Base-by-base conservation (phyloP, 2,797 vertebrate species). In the Bufotes viridis region DNA sequence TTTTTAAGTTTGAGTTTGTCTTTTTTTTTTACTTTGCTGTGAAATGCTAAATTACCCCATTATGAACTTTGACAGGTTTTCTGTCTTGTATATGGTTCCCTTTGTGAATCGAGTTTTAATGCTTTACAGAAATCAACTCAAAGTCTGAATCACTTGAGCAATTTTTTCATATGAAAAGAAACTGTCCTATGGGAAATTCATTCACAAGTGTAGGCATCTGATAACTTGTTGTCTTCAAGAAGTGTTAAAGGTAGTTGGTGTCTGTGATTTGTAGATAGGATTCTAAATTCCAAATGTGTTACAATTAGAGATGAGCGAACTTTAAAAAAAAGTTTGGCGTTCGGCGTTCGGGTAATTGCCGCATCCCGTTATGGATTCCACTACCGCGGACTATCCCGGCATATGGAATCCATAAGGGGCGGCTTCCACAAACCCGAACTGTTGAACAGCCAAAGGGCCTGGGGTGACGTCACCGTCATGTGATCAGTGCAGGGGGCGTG, bases 61-160 rank as follows among this genome's bases (percentile, higher is more conserved):
- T 83, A 8, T 6, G 3, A 57, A 34, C 72, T 83, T 58, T 74
- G 53, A 58, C 82, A 83, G 7, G 18, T 58, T 83, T 74, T 34
- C 12, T 34, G 29, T 83, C 67, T 29, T 70, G 24, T 70, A 74
- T 60, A 58, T 2, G 26, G 26, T 74, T 75, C 15, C 14, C 29
- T 75, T 70, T 74, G 69, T 60, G 69, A 81, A 74, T 74, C 55
- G 26, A 84, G 26, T 72, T 84, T 84, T 84, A 84, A 84, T 63
- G 69, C 75, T 75, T 20, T 75, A 22, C 9, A 20, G 82, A 61
- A 84, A 84, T 51, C 69, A 84, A 61, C 72, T 75, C 20, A 75
- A 84, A 84, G 55, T 84, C 55, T 84, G 55, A 75, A 74, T 84
- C 82, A 84, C 70, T 84, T 84, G 82, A 84, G 70, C 57, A 75